Conservation (phyloP, 2,797 vertebrate species). For the Vespertilio murinus region DNA sequence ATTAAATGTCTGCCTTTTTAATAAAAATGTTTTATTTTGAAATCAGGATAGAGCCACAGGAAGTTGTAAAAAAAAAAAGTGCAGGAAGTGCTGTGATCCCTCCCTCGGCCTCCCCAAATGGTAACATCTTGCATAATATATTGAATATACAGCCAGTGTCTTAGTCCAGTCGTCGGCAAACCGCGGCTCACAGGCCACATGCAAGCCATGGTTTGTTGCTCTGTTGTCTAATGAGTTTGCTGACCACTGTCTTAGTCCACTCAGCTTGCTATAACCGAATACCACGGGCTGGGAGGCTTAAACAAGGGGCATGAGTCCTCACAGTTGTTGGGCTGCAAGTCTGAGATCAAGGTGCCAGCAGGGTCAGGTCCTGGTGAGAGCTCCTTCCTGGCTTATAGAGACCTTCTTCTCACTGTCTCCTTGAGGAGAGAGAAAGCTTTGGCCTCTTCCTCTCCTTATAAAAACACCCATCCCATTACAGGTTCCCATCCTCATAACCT, state of each 20-base stretch:
- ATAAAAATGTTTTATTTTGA: background rate
- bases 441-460: background rate
- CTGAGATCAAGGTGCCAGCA: background rate
- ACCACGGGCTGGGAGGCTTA: background rate
- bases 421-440: background rate
- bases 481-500: background rate
- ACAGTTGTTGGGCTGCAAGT: background rate
- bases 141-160: background rate
- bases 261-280: background rate
- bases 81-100: background rate
- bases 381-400: background rate
- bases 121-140: background rate
- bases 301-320: background rate
- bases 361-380: background rate
- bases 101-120: fast-evolving
- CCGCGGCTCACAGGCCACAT: no score
- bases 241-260: background rate
- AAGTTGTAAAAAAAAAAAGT: background rate
- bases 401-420: background rate
- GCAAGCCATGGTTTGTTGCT: no score
- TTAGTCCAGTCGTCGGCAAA: no score
- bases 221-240: no score
- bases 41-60: background rate
- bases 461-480: background rate
- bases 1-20: background rate